A percentile compares a stretch with the other conserved stretches of the same genome.
phyloP scores from a whole-genome alignment of 1,140 invertebrate genomes.

The Dendroctonus valens region DNA sequence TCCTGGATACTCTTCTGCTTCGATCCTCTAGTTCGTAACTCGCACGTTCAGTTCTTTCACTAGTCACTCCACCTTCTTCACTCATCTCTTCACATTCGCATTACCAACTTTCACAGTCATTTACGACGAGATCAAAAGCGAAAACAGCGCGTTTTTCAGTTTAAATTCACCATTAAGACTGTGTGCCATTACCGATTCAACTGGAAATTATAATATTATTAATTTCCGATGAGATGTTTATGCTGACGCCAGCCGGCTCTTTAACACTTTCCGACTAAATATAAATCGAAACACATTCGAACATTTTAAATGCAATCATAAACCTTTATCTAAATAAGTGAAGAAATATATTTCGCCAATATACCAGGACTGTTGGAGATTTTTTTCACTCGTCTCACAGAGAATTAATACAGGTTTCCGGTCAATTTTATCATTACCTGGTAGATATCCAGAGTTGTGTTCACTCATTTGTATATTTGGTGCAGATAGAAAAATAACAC shows the following conservation, averaged over 20 bases:
- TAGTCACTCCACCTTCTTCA: not conserved
- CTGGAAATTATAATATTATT: too few species aligned
- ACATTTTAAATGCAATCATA: slow-evolving; percentile 31
- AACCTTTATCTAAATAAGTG: slow-evolving; percentile 28
- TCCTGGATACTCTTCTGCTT: slow-evolving; percentile 14
- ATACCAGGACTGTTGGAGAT: slow-evolving; percentile 5
- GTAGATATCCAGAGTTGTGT: not conserved
- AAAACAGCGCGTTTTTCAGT: too few species aligned
- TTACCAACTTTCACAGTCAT: not conserved
- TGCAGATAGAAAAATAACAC: slow-evolving; percentile 19
- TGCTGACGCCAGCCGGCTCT: slow-evolving; percentile 1
- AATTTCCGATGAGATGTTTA: slow-evolving; percentile 1
- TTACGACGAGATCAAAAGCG: too few species aligned
- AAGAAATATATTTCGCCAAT: slow-evolving; percentile 3
- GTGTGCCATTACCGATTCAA: too few species aligned
- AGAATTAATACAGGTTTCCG: not conserved
- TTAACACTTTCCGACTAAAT: slow-evolving; percentile 25
- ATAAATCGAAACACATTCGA: slow-evolving; percentile 26
- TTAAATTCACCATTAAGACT: too few species aligned
- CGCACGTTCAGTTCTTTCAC: slow-evolving; percentile 5
- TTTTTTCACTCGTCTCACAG: not conserved
- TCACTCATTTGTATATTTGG: slow-evolving; percentile 12
- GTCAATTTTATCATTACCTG: not conserved
- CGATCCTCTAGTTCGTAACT: not conserved
- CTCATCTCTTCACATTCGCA: slow-evolving; percentile 10